These are phyloP conservation scores for Stratiomys singularior DNA, from an alignment of 2,888 invertebrate genomes.

Conservation along the genomic window DNA sequence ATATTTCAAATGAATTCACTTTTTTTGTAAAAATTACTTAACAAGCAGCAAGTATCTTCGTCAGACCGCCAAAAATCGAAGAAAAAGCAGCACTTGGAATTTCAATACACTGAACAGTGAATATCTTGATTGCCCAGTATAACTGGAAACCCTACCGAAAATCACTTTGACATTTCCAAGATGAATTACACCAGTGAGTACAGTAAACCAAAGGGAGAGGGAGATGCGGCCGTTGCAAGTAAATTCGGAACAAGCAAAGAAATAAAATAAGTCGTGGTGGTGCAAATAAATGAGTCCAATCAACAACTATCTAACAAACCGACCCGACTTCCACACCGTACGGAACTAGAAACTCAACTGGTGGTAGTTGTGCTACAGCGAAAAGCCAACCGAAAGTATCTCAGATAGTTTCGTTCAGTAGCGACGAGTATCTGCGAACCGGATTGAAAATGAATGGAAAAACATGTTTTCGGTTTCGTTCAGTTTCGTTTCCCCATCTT, in stretches of 20 bases:
- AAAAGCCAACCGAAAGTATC: background rate
- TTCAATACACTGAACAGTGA: background rate
- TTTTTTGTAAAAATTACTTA: too few species aligned
- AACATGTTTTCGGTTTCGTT: constrained; percentile 37
- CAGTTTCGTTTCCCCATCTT: background rate
- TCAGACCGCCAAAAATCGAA: too few species aligned
- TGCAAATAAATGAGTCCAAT: background rate
- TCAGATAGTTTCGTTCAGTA: background rate
- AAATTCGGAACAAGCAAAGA: constrained; percentile 8
- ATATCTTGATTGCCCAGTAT: background rate
- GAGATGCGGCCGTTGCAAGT: constrained; percentile 7
- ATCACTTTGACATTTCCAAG: constrained; percentile 38
- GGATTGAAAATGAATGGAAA: constrained; percentile 1
- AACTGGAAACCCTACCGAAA: constrained; percentile 13
- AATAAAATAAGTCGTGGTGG: constrained; percentile 3
- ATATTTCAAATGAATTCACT: too few species aligned
- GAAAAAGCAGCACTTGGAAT: background rate
- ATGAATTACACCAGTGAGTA: background rate
- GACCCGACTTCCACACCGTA: constrained; percentile 25
- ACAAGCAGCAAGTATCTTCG: background rate
- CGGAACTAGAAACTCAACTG: constrained; percentile 50
- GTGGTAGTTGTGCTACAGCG: constrained; percentile 37
- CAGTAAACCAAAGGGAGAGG: background rate
- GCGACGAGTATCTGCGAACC: background rate
- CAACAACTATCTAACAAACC: constrained; percentile 2